phyloP scores from a whole-genome alignment of 2,888 invertebrate genomes.

The Minunthozetes semirufus region DNA sequence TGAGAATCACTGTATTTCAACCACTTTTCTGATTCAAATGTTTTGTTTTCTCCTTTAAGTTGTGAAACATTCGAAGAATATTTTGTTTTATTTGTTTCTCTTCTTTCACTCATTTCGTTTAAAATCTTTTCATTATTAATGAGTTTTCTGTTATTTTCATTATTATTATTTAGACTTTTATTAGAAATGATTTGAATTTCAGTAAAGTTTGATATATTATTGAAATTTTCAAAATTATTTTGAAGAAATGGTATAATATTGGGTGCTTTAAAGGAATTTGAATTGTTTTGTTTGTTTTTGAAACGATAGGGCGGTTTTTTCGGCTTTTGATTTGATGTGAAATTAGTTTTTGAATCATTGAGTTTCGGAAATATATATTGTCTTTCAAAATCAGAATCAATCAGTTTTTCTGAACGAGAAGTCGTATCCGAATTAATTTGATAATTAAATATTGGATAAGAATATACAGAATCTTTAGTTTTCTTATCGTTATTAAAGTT shows the following conservation, averaged over 20 bases:
- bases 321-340: background rate
- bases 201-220: too few species aligned
- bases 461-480: background rate
- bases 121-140: background rate
- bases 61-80: background rate
- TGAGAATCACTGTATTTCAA: background rate
- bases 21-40: background rate
- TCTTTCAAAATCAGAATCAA: background rate
- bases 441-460: background rate
- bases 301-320: background rate
- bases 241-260: too few species aligned
- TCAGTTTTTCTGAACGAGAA: background rate
- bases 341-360: background rate
- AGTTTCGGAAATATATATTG: background rate
- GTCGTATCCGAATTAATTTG: background rate
- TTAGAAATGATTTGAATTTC: too few species aligned
- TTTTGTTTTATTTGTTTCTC: too few species aligned
- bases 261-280: too few species aligned
- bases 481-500: too few species aligned
- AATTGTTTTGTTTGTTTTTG: background rate
- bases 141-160: background rate
- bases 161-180: background rate
- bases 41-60: background rate
- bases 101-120: background rate
- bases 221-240: too few species aligned